phyloP scores from a whole-genome alignment of 1,140 invertebrate species.

The Myzus persicae region DNA sequence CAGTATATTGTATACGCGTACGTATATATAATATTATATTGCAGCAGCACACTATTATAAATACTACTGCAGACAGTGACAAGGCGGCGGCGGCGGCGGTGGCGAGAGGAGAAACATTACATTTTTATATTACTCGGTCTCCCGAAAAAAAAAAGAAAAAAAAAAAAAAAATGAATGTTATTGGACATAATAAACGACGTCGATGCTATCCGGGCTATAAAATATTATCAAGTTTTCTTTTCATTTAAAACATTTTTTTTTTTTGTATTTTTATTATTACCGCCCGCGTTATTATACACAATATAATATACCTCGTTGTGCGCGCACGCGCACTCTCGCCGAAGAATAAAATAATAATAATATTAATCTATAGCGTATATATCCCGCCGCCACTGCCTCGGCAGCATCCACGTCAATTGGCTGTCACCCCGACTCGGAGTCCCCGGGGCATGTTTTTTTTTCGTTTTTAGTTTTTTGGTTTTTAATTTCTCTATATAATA shows the following conservation, averaged over 20 bases:
- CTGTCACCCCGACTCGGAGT: conserved; percentile 23
- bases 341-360: conserved; percentile 23
- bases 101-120: conserved; percentile 1
- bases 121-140: conserved; percentile 3
- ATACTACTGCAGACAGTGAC: neutral
- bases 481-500: neutral
- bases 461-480: neutral
- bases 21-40: neutral
- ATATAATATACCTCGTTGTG: neutral
- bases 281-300: conserved; percentile 30
- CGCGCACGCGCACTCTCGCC: neutral
- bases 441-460: neutral
- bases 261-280: conserved; percentile 3
- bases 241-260: neutral
- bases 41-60: neutral
- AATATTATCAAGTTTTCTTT: conserved; percentile 55
- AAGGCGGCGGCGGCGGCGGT: neutral
- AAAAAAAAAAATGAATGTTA: conserved; percentile 36
- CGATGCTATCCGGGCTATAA: conserved; percentile 49
- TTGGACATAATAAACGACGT: conserved; percentile 53
- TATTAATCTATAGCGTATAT: neutral
- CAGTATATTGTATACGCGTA: neutral
- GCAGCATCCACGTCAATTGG: conserved; percentile 43
- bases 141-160: conserved; percentile 6
- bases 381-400: neutral